Evolutionary conservation across 2,888 invertebrate genomes (phyloP).

Genomic region (Pogonocherus hispidulus): DNA sequence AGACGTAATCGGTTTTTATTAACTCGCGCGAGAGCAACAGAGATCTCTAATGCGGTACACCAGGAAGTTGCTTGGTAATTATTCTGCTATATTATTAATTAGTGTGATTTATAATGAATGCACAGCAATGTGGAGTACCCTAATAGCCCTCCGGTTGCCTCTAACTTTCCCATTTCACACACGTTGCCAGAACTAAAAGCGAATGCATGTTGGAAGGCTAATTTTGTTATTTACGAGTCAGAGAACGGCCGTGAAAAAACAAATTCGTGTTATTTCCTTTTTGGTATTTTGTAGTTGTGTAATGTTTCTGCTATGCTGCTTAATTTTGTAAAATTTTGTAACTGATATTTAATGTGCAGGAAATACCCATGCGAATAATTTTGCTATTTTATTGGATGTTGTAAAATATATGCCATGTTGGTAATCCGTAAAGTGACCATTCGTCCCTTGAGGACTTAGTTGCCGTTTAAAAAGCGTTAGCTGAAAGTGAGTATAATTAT

Average conservation of each 20-base stretch:
- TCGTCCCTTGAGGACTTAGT: too few relatives aligned
- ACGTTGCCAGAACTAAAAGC: conserved; percentile 19
- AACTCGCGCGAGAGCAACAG: not conserved
- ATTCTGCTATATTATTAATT: conserved; percentile 57
- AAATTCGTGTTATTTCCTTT: conserved; percentile 4
- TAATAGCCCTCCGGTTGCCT: conserved; percentile 41
- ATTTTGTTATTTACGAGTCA: conserved; percentile 31
- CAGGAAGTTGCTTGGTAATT: conserved; percentile 54
- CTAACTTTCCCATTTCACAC: conserved; percentile 34
- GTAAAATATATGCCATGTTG: too few relatives aligned
- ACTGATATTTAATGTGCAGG: too few relatives aligned
- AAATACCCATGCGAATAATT: too few relatives aligned
- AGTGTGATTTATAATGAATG: conserved; percentile 53
- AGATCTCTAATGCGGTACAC: conserved; percentile 2
- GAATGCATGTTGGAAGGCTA: conserved; percentile 33
- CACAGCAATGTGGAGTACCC: conserved; percentile 35
- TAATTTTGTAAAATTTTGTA: too few relatives aligned
- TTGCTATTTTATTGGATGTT: too few relatives aligned
- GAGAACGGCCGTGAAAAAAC: conserved; percentile 8
- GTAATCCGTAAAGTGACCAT: too few relatives aligned
- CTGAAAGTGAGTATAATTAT: too few relatives aligned
- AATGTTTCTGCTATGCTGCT: too few relatives aligned
- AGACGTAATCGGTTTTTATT: conserved; percentile 10
- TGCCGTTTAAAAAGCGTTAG: too few relatives aligned
- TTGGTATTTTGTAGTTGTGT: conserved; percentile 5